Evolutionary conservation across 2,888 invertebrate species (phyloP).

Genomic region (Ochropleura leucogaster): DNA sequence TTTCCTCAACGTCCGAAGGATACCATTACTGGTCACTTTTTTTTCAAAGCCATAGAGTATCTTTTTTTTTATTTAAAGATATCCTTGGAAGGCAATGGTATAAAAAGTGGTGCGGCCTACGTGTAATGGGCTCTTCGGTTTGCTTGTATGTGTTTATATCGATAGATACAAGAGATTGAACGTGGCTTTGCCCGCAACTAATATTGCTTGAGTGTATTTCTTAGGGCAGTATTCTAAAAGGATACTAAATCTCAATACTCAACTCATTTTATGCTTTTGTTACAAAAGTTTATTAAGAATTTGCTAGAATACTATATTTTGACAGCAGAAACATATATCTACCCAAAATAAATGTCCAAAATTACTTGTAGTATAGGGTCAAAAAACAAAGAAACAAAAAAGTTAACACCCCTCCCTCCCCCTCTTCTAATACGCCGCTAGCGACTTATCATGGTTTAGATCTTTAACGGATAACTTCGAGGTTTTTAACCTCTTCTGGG

Average conservation of each 20-base stretch:
- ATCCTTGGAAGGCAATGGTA: slow-evolving; percentile 57
- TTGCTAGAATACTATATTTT: not conserved
- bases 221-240: not conserved
- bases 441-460: slow-evolving; percentile 19
- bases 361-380: not conserved
- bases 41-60: slow-evolving; percentile 62
- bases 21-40: slow-evolving; percentile 65
- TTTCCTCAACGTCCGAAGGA: slow-evolving; percentile 66
- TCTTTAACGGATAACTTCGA: slow-evolving; percentile 28
- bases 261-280: too few species aligned
- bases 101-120: slow-evolving; percentile 60
- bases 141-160: slow-evolving; percentile 22
- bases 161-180: slow-evolving; percentile 10
- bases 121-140: slow-evolving; percentile 38
- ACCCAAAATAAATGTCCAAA: not conserved
- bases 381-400: not conserved
- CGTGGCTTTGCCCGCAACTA: slow-evolving; percentile 14
- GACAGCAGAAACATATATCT: not conserved
- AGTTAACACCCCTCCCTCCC: not conserved
- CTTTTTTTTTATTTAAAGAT: slow-evolving; percentile 56
- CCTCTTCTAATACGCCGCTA: not conserved
- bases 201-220: not conserved
- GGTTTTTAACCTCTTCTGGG: slow-evolving; percentile 1
- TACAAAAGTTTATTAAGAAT: not conserved
- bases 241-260: not conserved